Conservation (phyloP, 1,140 invertebrate genomes). For the Radopholus similis region DNA sequence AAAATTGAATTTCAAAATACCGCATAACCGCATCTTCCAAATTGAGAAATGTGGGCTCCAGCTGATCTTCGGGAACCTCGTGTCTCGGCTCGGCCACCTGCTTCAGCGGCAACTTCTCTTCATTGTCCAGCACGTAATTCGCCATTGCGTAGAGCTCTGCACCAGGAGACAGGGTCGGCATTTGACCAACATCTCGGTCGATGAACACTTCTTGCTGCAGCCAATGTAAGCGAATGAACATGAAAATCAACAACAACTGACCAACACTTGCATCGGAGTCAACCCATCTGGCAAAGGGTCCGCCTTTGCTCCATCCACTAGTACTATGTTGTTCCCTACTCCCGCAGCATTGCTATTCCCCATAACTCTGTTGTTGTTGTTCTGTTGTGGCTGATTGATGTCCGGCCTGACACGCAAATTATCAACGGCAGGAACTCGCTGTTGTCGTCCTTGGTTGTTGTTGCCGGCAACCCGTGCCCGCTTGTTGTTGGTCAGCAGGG, state of each 20-base stretch:
- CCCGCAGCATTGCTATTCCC: not conserved
- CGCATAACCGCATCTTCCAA: conserved; percentile 5
- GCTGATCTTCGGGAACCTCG: conserved; percentile 3
- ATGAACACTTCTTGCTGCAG: conserved; percentile 16
- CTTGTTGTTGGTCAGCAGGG: no score
- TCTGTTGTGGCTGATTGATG: no score
- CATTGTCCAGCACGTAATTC: conserved; percentile 31
- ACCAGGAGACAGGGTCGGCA: conserved; percentile 18
- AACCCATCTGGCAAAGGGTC: no score
- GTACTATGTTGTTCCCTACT: not conserved
- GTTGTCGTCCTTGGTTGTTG: no score
- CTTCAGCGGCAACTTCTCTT: conserved; percentile 20
- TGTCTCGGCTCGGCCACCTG: not conserved
- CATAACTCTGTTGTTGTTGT: no score
- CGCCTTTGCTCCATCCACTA: not conserved
- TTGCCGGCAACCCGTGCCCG: no score
- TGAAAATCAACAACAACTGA: not conserved
- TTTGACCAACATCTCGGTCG: conserved; percentile 21
- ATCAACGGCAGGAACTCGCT: no score
- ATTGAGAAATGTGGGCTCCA: conserved; percentile 19
- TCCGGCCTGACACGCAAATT: no score
- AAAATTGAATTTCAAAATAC: conserved; percentile 13
- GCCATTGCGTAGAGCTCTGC: conserved; percentile 22
- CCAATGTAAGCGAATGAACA: not conserved
- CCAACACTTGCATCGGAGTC: not conserved